These are phyloP conservation scores for Amblyjoppa fuscipennis DNA, from an alignment of 2,888 invertebrate genomes.

Conservation along the genomic window DNA sequence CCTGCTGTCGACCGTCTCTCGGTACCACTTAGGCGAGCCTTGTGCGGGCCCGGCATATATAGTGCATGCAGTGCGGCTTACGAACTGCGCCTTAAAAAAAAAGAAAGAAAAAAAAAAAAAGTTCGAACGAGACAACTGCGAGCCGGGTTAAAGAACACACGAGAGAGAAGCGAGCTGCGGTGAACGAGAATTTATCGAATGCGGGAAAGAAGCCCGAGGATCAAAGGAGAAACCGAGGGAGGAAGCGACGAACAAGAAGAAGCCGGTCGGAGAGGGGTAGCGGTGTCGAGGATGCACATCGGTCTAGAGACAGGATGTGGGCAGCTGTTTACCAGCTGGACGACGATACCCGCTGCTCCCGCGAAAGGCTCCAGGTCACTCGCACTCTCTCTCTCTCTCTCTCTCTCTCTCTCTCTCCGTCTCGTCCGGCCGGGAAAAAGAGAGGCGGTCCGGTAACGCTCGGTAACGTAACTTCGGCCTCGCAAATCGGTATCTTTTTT, in stretches of 20 bases:
- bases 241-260: constrained; percentile 64
- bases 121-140: background rate
- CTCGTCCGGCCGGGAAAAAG: constrained; percentile 62
- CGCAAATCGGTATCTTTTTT: background rate
- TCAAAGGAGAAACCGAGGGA: constrained; percentile 44
- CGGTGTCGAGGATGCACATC: constrained; percentile 67
- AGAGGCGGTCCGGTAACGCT: background rate
- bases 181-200: constrained; percentile 58
- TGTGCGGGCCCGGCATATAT: background rate
- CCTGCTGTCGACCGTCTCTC: constrained; percentile 77
- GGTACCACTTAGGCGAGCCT: constrained; percentile 67
- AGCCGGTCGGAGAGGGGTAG: constrained; percentile 64
- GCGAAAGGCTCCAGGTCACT: constrained; percentile 48
- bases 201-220: constrained; percentile 38
- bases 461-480: background rate
- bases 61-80: background rate
- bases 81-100: background rate
- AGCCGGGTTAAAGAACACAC: background rate
- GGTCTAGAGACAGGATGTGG: constrained; percentile 79
- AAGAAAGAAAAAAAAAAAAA: background rate
- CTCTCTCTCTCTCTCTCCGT: constrained; percentile 23
- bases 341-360: constrained; percentile 76
- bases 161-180: constrained; percentile 18
- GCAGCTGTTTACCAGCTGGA: constrained; percentile 85
- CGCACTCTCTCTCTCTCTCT: constrained; percentile 14